Evolutionary conservation across 2,113 vertebrate genomes (phyloP), one percentile per base, ranked within the genome.

Genomic region (Columba livia): DNA sequence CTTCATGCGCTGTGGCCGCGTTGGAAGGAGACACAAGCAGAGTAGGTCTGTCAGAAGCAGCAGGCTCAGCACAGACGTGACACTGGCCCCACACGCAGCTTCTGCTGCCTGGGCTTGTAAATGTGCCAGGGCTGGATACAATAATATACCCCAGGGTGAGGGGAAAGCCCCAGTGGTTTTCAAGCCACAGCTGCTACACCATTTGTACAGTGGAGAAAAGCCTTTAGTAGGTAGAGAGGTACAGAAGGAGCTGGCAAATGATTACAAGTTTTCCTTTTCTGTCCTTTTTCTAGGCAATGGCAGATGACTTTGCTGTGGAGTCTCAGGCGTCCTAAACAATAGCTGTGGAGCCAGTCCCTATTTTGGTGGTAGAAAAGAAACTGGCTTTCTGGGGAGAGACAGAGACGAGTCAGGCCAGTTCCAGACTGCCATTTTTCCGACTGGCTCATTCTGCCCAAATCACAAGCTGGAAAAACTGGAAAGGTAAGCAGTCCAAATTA

Each of bases 401-500:
- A 87, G 86, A 95, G 93, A 95, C 94, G 67, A 96, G 84, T 62
- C 85, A 84, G 95, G 89, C 95, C 90, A 90, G 85, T 95, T 90
- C 66, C 88, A 94, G 87, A 78, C 87, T 48, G 84, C 72, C 94
- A 93, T 94, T 94, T 94, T 96, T 94, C 91, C 80, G 88, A 73
- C 90, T 77, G 85, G 88, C 85, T 97, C 93, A 85, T 87, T 87
- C 73, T 87, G 62, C 66, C 88, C 70, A 88, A 96, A 85, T 94
- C 93, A 95, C 82, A 94, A 96, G 93, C 96, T 65, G 90, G 97
- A 97, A 96, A 95, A 96, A 97, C 97, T 97, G 95, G 96, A 97
- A 97, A 95, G 88, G 96, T 96, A 96, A 91, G 95, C 90, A 94
- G 79, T 36, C 60, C 82, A 94, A 96, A 97, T 97, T 96, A 97